These are phyloP conservation scores for Drosophila orena DNA, from an alignment of 1,140 invertebrate genomes.

Conservation along the genomic window DNA sequence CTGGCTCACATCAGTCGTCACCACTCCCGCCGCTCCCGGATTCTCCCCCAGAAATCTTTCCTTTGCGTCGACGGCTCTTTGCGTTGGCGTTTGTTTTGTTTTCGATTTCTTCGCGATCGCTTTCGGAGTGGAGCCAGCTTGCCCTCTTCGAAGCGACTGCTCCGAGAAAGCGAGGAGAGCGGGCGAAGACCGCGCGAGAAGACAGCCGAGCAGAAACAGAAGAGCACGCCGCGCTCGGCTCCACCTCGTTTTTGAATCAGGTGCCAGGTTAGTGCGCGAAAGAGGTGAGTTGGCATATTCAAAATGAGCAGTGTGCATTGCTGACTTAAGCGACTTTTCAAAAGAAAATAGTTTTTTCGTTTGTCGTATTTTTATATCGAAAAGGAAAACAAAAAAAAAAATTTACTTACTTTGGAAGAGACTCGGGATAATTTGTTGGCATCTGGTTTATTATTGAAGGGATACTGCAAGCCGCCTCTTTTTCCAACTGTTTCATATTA, in stretches of 20 bases:
- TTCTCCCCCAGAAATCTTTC: conserved; percentile 1
- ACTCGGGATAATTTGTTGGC: background rate
- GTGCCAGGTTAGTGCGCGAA: conserved; percentile 6
- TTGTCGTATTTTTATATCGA: too few species aligned
- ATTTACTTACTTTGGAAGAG: background rate
- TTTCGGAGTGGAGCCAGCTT: conserved; percentile 9
- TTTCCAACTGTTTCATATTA: background rate
- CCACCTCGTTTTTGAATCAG: conserved; percentile 16
- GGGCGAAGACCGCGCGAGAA: conserved; percentile 22
- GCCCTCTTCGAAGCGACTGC: conserved; percentile 26
- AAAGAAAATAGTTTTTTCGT: too few species aligned
- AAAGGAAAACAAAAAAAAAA: too few species aligned
- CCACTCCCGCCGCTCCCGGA: conserved; percentile 13
- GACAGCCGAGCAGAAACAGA: conserved; percentile 22
- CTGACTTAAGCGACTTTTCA: background rate
- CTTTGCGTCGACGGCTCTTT: background rate
- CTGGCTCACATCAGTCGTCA: conserved; percentile 33
- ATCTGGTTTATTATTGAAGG: background rate
- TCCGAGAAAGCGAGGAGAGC: conserved; percentile 20
- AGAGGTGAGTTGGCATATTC: conserved; percentile 12
- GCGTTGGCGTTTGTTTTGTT: conserved; percentile 59
- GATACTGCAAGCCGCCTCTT: background rate
- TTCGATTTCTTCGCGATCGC: conserved; percentile 28
- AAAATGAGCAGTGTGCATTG: background rate
- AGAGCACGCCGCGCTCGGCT: conserved; percentile 5